Base-by-base conservation (phyloP, 2,113 vertebrate genomes). In the Hepsetus odoe region DNA sequence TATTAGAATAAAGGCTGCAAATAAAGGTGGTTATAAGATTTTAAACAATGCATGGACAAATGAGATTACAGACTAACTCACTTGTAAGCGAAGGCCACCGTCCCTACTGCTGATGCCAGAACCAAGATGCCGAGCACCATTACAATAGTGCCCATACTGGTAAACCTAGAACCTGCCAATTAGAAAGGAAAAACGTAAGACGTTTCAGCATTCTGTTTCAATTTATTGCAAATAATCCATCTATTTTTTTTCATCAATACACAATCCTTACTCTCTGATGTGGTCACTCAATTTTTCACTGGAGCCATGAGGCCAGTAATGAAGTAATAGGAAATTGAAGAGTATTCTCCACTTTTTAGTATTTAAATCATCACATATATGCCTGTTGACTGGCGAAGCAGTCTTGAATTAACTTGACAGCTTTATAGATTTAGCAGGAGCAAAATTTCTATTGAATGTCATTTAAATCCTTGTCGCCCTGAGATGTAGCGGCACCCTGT, bases 11-110 rank as follows among this genome's bases (percentile, higher is more conserved):
- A 7, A 35, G 26, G 12, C n/a, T n/a, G 59, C 13, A 10, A 42
- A 14, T 44, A 24, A 35, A 44, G n/a, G 28, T 42, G 30, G 64
- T 6, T 6, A 1, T 49, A 3, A 14, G 14, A 16, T 11, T 16
- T 12, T 26, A 44, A 64, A 42, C 40, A 46, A 46, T 38, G n/a
- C 22, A 32, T 14, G 44, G 20, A 26, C 2, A 38, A 72, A n/a
- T n/a, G 51, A 55, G 20, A 62, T 35, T 53, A 20, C 62, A 58
- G 38, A 72, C 24, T 56, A 0, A 59, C 92, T 92, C 82, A 97
- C 96, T 92, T 94, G 76, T 95, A 95, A 56, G 91, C 86, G 76
- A 89, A 92, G 11, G 91, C 90, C 8, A 94, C 87, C 13, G 91
- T 82, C 26, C 76, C 93, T 8, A 93, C 64, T 0, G 89, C 88